Conservation (phyloP, 2,888 invertebrate species). For the Scaptomyza flava region DNA sequence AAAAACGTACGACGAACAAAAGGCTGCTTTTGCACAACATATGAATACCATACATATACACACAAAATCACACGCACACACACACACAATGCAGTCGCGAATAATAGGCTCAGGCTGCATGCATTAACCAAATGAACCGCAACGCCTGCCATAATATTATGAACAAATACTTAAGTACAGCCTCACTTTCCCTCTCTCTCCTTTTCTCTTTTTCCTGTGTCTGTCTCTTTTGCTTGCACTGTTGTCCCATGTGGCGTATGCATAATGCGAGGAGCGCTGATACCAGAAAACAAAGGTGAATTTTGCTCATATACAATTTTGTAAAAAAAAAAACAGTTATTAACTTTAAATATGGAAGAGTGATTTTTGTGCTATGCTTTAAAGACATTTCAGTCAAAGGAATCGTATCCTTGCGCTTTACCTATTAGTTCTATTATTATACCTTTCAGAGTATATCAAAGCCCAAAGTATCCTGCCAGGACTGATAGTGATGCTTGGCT, state of each 20-base stretch:
- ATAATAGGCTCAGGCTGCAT: conserved; percentile 67
- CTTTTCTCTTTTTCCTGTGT: background rate
- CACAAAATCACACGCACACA: background rate
- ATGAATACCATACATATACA: conserved; percentile 2
- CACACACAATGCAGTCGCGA: conserved; percentile 46
- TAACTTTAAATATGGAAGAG: no score
- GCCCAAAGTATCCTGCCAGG: background rate
- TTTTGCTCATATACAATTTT: no score
- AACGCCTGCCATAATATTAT: conserved; percentile 62
- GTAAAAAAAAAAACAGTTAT: no score
- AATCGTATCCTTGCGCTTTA: no score
- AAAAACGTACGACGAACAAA: conserved; percentile 45
- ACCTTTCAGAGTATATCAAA: background rate
- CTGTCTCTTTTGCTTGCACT: background rate
- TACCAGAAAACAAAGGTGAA: conserved; percentile 17
- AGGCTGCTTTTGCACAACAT: conserved; percentile 34
- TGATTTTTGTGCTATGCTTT: no score
- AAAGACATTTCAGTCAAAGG: no score
- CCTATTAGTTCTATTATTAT: no score
- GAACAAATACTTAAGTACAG: conserved; percentile 57
- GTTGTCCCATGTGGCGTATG: conserved; percentile 53
- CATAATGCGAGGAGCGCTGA: conserved; percentile 45
- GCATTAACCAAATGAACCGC: conserved; percentile 78
- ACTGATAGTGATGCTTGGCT: conserved; percentile 4
- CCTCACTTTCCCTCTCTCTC: background rate